These are phyloP conservation scores for Sternarchorhynchus goeldii DNA, from an alignment of 2,797 vertebrate genomes.

Conservation along the genomic window DNA sequence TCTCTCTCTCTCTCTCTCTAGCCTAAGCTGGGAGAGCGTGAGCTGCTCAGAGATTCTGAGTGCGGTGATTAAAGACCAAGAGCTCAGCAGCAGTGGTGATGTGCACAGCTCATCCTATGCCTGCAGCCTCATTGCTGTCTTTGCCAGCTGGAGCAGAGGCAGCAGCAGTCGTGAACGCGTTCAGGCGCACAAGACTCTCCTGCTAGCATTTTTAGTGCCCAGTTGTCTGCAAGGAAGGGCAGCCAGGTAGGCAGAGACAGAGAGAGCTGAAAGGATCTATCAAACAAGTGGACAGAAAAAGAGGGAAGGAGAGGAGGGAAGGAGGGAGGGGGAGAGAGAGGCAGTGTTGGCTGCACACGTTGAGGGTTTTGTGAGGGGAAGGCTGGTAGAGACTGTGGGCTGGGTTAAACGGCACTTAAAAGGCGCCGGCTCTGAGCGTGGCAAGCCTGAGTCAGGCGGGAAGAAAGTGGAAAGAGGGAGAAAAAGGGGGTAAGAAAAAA, in stretches of 20 bases:
- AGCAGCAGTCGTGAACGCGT: not conserved
- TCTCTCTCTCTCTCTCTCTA: not conserved
- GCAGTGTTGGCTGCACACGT: conserved; percentile 47
- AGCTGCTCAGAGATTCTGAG: conserved; percentile 59
- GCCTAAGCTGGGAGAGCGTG: conserved; percentile 57
- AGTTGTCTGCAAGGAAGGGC: conserved; percentile 1
- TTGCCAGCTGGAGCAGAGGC: conserved; percentile 28
- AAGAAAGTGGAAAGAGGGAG: conserved; percentile 15
- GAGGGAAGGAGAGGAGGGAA: conserved; percentile 36
- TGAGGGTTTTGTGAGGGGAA: conserved; percentile 62
- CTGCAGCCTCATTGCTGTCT: conserved; percentile 29
- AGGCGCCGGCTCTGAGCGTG: conserved; percentile 60
- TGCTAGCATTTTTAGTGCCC: not conserved
- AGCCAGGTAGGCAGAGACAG: conserved; percentile 34
- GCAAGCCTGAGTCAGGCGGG: conserved; percentile 56
- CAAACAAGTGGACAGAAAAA: not conserved
- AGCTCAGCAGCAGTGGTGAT: conserved; percentile 40
- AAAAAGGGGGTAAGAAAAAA: conserved; percentile 9
- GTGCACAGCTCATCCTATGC: conserved; percentile 55
- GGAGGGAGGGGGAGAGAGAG: conserved; percentile 15
- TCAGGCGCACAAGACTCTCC: not conserved
- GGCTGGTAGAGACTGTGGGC: conserved; percentile 72
- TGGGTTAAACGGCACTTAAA: conserved; percentile 74
- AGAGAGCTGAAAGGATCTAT: not conserved
- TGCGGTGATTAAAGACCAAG: conserved; percentile 53